Percentiles rank a stretch among this genome's conserved stretches.
Conservation (phyloP, 2,113 vertebrate species). For the Myrmecophaga tridactyla region DNA sequence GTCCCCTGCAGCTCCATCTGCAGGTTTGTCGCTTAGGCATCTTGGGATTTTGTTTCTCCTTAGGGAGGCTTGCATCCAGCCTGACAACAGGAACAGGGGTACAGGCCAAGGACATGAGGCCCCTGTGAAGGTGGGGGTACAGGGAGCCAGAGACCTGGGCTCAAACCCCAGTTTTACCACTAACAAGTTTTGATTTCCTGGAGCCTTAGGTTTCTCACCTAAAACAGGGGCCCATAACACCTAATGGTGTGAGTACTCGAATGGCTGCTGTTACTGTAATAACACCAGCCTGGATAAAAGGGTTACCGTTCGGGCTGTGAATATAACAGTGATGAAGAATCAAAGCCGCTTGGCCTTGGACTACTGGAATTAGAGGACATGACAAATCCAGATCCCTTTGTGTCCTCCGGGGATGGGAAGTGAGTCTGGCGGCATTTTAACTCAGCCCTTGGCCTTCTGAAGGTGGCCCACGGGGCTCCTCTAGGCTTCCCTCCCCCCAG, state of each 20-base stretch:
- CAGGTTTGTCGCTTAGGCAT: neutral
- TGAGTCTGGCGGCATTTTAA: no score
- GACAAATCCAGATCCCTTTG: neutral
- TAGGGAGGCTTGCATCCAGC: neutral
- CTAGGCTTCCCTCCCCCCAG: no score
- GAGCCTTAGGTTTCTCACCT: neutral
- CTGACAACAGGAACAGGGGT: neutral
- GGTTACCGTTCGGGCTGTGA: neutral
- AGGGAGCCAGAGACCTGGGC: neutral
- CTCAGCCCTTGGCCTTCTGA: no score
- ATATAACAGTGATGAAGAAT: neutral
- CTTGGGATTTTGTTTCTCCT: neutral
- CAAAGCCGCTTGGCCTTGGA: neutral
- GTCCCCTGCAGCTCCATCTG: neutral
- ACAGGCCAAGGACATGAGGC: neutral
- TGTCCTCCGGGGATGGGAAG: no score
- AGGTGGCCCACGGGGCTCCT: no score
- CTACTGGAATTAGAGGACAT: fast-evolving
- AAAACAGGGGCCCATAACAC: neutral
- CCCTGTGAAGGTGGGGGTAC: no score
- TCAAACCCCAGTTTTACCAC: no score
- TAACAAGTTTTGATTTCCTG: neutral
- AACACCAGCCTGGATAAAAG: no score
- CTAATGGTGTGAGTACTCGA: fast-evolving
- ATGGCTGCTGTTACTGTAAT: fast-evolving